Evolutionary conservation across 2,888 invertebrate genomes (phyloP).

Genomic region (Emmelina monodactyla): DNA sequence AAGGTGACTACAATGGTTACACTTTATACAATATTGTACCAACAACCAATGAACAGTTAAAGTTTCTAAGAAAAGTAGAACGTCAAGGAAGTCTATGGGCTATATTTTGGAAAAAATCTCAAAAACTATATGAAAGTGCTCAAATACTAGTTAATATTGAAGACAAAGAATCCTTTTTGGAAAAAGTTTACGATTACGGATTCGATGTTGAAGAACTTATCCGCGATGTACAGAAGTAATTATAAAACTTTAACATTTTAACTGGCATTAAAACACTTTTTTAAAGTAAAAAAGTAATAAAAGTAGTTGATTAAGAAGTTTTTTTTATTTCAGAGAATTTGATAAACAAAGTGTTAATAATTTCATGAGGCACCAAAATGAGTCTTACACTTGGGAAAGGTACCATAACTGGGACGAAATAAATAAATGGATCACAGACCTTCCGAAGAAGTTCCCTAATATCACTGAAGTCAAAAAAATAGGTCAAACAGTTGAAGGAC

Average conservation of each 20-base stretch:
- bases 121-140: conserved; percentile 27
- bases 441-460: conserved; percentile 42
- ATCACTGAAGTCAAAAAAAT: conserved; percentile 31
- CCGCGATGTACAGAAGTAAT: conserved; percentile 32
- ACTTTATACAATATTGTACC: conserved; percentile 26
- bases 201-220: conserved; percentile 20
- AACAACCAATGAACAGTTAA: conserved; percentile 26
- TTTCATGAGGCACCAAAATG: conserved; percentile 23
- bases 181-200: conserved; percentile 30
- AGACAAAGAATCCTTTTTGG: conserved; percentile 26
- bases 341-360: conserved; percentile 23
- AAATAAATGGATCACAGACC: conserved; percentile 61
- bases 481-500: conserved; percentile 52
- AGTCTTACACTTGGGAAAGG: conserved; percentile 46
- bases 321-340: conserved; percentile 31
- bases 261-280: not conserved
- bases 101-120: conserved; percentile 35
- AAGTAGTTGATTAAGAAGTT: not conserved
- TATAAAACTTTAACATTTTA: too few species aligned
- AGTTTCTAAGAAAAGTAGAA: conserved; percentile 33
- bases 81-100: conserved; percentile 31
- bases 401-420: conserved; percentile 69
- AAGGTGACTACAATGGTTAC: conserved; percentile 25
- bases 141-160: conserved; percentile 32
- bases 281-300: not conserved